Evolutionary conservation across 2,888 invertebrate species (phyloP).

Genomic region (Tachina lurida): DNA sequence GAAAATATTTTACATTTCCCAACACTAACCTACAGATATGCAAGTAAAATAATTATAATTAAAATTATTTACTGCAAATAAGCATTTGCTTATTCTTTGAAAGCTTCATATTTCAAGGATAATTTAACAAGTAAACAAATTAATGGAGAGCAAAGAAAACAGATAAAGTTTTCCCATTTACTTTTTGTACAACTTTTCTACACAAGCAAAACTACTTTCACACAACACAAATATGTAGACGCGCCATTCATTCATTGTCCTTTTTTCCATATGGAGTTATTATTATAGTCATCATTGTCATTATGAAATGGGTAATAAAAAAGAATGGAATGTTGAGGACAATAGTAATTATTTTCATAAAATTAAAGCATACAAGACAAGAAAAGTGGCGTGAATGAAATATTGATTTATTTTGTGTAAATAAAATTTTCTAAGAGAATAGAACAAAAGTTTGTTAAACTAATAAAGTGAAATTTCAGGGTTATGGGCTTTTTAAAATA

Average conservation of each 20-base stretch:
- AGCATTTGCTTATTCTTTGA: not conserved
- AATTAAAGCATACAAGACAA: constrained; percentile 24
- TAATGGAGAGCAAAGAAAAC: not conserved
- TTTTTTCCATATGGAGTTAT: constrained; percentile 65
- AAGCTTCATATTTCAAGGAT: constrained; percentile 63
- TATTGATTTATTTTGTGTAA: not conserved
- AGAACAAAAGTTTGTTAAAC: no score
- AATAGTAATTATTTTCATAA: constrained; percentile 47
- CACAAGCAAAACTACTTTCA: constrained; percentile 1
- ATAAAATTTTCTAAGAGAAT: not conserved
- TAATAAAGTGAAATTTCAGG: no score
- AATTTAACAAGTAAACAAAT: constrained; percentile 65
- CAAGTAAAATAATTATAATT: constrained; percentile 61
- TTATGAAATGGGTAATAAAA: constrained; percentile 34
- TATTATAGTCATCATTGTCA: constrained; percentile 34
- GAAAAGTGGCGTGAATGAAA: not conserved
- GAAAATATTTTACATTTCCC: not conserved
- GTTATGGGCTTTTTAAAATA: no score
- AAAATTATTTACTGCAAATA: constrained; percentile 44
- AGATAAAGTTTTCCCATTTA: constrained; percentile 32
- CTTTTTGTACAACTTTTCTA: not conserved
- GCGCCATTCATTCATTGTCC: not conserved
- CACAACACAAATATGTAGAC: not conserved
- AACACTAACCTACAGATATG: not conserved
- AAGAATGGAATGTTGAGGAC: constrained; percentile 25